Evolutionary conservation across 2,113 vertebrate genomes (phyloP).

Genomic region (Grus americana): DNA sequence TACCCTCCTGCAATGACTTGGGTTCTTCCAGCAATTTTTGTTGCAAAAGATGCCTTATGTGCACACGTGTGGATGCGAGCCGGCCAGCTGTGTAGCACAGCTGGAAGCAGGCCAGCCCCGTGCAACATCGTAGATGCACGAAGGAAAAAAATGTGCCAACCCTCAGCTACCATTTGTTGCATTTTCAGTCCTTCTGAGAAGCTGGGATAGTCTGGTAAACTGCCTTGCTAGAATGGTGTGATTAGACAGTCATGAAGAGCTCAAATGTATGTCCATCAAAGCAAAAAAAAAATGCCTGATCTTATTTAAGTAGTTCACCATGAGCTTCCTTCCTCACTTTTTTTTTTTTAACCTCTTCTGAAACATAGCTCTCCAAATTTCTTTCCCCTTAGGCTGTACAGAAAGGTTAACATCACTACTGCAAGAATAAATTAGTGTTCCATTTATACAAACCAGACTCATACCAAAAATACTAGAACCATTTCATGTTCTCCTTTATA

Average conservation of each 20-base stretch:
- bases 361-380: background rate
- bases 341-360: background rate
- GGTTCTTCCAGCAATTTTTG: background rate
- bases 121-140: background rate
- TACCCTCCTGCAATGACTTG: background rate
- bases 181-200: background rate
- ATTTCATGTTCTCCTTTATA: background rate
- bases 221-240: background rate
- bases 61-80: background rate
- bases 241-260: background rate
- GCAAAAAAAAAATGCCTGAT: background rate
- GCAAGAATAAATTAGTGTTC: background rate
- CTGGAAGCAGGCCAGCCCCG: background rate
- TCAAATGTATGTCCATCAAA: background rate
- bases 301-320: background rate
- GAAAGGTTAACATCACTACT: background rate
- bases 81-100: background rate
- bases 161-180: background rate
- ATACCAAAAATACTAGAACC: background rate
- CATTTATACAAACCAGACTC: background rate
- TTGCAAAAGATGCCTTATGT: background rate
- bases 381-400: background rate
- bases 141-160: background rate
- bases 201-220: background rate
- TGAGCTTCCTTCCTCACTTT: background rate